A percentile compares a stretch with the other conserved stretches of the same genome.
Evolutionary conservation across 2,113 vertebrate species (phyloP).

Genomic region (Hiodon alosoides): DNA sequence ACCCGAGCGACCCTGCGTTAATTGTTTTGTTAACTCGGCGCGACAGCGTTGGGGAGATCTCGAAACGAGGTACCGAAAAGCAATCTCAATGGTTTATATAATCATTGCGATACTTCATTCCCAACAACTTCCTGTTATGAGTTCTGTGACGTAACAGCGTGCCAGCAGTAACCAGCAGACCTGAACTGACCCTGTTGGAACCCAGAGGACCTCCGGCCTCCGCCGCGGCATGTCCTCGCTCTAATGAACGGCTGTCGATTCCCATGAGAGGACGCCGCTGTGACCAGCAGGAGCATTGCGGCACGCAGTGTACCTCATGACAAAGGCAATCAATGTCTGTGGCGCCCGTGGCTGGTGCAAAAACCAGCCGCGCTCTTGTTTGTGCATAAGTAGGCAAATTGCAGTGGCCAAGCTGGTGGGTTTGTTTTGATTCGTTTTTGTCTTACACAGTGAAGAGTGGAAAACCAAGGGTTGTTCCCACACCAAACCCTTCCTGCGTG

Average conservation of each 20-base stretch:
- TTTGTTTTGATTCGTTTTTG: too few relatives aligned
- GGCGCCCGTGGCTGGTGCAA: neutral
- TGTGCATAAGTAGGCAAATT: neutral
- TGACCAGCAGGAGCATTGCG: neutral
- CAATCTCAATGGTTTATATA: too few relatives aligned
- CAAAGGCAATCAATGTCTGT: neutral
- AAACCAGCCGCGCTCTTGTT: neutral
- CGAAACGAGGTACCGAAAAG: too few relatives aligned
- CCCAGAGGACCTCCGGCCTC: neutral
- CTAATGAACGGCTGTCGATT: neutral
- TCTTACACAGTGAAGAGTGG: neutral
- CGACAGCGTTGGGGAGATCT: neutral
- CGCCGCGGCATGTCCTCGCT: neutral
- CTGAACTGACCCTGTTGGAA: neutral
- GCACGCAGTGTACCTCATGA: neutral
- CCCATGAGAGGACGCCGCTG: neutral
- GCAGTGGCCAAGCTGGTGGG: too few relatives aligned
- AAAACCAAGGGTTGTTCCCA: neutral
- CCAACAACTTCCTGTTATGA: too few relatives aligned
- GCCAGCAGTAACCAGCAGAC: neutral
- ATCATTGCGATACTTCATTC: too few relatives aligned
- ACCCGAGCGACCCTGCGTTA: too few relatives aligned
- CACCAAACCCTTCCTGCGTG: neutral
- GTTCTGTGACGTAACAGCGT: too few relatives aligned
- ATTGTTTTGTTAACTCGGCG: too few relatives aligned